Base-by-base conservation (phyloP, 1,140 invertebrate genomes). In the Listronotus oregonensis region DNA sequence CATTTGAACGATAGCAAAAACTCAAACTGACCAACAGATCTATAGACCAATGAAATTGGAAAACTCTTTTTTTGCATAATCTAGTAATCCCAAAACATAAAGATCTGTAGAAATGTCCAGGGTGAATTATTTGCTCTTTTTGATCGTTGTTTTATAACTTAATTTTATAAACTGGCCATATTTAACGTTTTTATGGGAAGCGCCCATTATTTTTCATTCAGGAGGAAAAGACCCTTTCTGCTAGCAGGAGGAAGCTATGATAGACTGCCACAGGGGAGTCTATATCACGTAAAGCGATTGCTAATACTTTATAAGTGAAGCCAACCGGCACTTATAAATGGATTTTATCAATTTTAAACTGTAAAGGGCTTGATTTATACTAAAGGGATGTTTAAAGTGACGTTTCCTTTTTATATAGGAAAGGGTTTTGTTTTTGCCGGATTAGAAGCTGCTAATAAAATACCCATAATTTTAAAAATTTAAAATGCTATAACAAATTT, bases 341-440 rank as follows among this genome's bases (percentile, higher is more conserved):
- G 75, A 76, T 77, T 77, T 78, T 77, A 78, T 78, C 77, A 77
- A 77, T 78, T 78, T 78, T 72, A 77, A 78, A 75, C 63, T 70
- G 51, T 66, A 68, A 64, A 70, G 64, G 65, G 51, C 61, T 67
- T 73, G 74, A 74, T 76, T 74, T 75, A 76, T 71, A 71, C 70
- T 18, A 54, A 65, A 51, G 55, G 54, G 55, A 58, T 42, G 12
- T 11, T 34, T 44, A 18, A 55, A 56, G 62, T 64, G 52, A 56
- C 47, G 17, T 54, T 10, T 43, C 40, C 14, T 46, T 46, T 34
- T 63, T 46, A 34, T 61, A 9, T n/a, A 8, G 27, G 50, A 51
- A 61, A 43, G 56, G 42, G 44, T 43, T 51, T 50, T 37, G 18
- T 61, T 61, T 50, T 51, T 49, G 46, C 18, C 46, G 34, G 34